phyloP scores from a whole-genome alignment of 2,797 vertebrate species.

The Acanthornis magna region DNA sequence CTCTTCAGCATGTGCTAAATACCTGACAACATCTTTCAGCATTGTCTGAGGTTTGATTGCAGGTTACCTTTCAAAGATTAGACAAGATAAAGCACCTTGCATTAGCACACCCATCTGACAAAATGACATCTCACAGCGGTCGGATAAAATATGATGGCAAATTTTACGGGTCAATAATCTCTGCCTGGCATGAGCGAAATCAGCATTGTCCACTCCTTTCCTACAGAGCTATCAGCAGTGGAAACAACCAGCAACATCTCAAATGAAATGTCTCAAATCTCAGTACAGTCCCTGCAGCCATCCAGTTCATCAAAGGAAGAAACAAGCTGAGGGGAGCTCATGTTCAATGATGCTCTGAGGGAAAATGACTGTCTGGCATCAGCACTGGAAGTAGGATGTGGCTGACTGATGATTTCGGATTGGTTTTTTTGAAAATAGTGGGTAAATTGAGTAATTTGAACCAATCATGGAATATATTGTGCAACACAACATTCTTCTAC shows the following conservation, averaged over 20 bases:
- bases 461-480: constrained; percentile 59
- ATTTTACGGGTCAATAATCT: constrained; percentile 24
- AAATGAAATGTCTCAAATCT: constrained; percentile 19
- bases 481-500: constrained; percentile 41
- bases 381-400: constrained; percentile 42
- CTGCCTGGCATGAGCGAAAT: constrained; percentile 25
- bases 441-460: constrained; percentile 66
- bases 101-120: not conserved
- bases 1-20: not conserved
- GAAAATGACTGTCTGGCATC: constrained; percentile 64
- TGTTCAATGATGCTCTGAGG: constrained; percentile 54
- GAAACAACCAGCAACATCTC: constrained; percentile 14
- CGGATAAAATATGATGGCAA: constrained; percentile 10
- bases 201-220: not conserved
- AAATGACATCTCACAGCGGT: not conserved
- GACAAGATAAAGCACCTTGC: not conserved
- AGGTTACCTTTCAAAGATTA: not conserved
- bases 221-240: not conserved
- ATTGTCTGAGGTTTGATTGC: not conserved
- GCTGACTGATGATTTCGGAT: constrained; percentile 50
- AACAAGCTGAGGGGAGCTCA: constrained; percentile 39
- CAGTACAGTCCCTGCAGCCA: constrained; percentile 28
- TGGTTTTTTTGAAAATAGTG: constrained; percentile 45
- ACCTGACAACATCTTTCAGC: not conserved
- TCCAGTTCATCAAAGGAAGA: constrained; percentile 46